Evolutionary conservation across 2,797 vertebrate species (phyloP).

Genomic region (Acipenser transmontanus): DNA sequence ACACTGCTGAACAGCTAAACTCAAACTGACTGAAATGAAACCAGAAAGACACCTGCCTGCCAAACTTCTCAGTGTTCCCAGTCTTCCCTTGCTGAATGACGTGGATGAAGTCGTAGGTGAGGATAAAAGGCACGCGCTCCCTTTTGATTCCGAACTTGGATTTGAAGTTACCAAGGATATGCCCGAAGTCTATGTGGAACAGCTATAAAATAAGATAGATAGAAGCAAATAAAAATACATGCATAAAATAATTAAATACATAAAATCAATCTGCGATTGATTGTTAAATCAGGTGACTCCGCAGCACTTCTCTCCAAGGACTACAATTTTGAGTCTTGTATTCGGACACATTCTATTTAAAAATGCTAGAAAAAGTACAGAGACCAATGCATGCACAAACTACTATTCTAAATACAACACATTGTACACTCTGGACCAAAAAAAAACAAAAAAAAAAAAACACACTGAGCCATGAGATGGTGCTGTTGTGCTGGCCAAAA

Average conservation of each 20-base stretch:
- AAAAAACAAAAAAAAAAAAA: too few species aligned
- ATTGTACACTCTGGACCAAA: too few species aligned
- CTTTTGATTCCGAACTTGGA: conserved; percentile 98
- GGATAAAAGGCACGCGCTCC: conserved; percentile 95
- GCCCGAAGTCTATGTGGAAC: conserved; percentile 97
- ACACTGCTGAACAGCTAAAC: not conserved
- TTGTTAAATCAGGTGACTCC: not conserved
- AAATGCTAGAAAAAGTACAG: too few species aligned
- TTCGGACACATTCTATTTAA: too few species aligned
- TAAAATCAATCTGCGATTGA: not conserved
- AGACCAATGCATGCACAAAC: too few species aligned
- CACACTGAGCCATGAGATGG: too few species aligned
- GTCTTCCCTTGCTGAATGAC: conserved; percentile 98
- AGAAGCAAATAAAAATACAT: conserved; percentile 7
- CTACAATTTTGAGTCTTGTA: too few species aligned
- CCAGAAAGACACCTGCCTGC: conserved; percentile 59
- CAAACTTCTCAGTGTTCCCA: conserved; percentile 92
- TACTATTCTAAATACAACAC: too few species aligned
- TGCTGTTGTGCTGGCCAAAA: too few species aligned
- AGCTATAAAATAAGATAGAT: conserved; percentile 59
- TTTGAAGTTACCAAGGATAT: conserved; percentile 98
- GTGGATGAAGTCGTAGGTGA: conserved; percentile 98
- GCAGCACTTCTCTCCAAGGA: too few species aligned
- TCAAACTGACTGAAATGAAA: not conserved
- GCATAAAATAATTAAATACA: conserved; percentile 16